Conservation (phyloP, 2,797 vertebrate species). For the Enteromius afrohamiltoni region DNA sequence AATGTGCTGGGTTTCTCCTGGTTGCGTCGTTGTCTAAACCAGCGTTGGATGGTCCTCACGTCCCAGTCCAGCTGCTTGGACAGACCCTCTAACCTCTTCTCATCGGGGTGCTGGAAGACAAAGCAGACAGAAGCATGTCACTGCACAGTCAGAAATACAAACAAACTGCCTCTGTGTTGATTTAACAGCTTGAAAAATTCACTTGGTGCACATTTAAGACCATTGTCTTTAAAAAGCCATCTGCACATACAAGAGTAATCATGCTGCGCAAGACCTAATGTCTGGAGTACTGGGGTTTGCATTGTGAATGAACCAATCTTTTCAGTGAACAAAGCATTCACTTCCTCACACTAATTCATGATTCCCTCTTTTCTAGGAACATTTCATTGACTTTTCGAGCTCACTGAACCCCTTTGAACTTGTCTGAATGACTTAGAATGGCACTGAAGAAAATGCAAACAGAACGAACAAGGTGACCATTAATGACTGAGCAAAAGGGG, state of each 20-base stretch:
- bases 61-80: slow-evolving; percentile 99
- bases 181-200: slow-evolving; percentile 19
- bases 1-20: slow-evolving; percentile 98
- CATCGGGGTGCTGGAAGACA: slow-evolving; percentile 89
- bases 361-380: background rate
- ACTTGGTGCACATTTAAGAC: background rate
- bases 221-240: background rate
- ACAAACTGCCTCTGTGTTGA: background rate
- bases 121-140: slow-evolving; percentile 26
- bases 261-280: background rate
- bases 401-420: background rate
- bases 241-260: background rate
- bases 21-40: slow-evolving; percentile 97
- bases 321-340: background rate
- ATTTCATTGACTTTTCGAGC: background rate
- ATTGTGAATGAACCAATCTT: background rate
- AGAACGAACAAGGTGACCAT: background rate
- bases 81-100: slow-evolving; percentile 94
- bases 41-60: slow-evolving; percentile 95
- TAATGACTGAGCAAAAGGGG: background rate
- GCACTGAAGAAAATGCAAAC: slow-evolving; percentile 5
- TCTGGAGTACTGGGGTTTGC: background rate
- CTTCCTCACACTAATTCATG: background rate
- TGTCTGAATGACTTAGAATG: background rate
- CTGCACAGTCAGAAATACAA: background rate